Evolutionary conservation across 2,797 vertebrate genomes (phyloP).

Genomic region (Amphiprion clarkii): DNA sequence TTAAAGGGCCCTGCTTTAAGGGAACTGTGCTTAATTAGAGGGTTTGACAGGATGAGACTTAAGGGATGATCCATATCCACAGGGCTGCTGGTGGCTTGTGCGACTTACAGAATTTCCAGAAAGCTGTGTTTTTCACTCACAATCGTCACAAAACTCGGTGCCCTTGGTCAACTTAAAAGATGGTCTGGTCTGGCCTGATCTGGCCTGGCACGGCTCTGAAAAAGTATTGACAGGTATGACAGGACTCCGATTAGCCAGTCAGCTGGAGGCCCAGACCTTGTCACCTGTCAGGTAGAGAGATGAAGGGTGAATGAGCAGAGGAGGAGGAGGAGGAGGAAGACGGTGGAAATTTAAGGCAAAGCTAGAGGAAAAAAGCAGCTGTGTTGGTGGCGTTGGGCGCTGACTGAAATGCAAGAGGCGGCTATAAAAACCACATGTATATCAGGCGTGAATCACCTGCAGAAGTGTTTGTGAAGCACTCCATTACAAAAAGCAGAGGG

Average conservation of each 20-base stretch:
- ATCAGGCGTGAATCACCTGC: constrained; percentile 67
- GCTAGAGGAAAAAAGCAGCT: constrained; percentile 19
- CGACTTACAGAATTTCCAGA: constrained; percentile 80
- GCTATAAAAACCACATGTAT: constrained; percentile 61
- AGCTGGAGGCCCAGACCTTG: constrained; percentile 93
- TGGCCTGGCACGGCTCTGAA: constrained; percentile 67
- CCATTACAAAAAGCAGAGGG: constrained; percentile 67
- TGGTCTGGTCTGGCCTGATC: constrained; percentile 51
- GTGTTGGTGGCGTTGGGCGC: constrained; percentile 16
- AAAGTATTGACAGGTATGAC: constrained; percentile 98
- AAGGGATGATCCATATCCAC: constrained; percentile 85
- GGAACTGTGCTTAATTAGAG: constrained; percentile 81
- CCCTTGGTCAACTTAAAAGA: constrained; percentile 67
- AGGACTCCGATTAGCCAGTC: constrained; percentile 98
- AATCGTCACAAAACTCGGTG: constrained; percentile 50
- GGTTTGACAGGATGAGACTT: constrained; percentile 81
- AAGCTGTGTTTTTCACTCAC: constrained; percentile 17
- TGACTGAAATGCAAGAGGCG: constrained; percentile 42
- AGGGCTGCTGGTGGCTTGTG: constrained; percentile 63
- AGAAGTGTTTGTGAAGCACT: constrained; percentile 73
- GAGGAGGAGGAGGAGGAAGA: constrained; percentile 21
- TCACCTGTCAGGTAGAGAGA: constrained; percentile 96
- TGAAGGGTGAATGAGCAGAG: constrained; percentile 86
- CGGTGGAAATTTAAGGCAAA: constrained; percentile 29
- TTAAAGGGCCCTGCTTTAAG: constrained; percentile 81